A percentile compares a stretch with the other conserved stretches of the same genome.
Conservation (phyloP, 2,113 vertebrate genomes). For the Halichoerus grypus region DNA sequence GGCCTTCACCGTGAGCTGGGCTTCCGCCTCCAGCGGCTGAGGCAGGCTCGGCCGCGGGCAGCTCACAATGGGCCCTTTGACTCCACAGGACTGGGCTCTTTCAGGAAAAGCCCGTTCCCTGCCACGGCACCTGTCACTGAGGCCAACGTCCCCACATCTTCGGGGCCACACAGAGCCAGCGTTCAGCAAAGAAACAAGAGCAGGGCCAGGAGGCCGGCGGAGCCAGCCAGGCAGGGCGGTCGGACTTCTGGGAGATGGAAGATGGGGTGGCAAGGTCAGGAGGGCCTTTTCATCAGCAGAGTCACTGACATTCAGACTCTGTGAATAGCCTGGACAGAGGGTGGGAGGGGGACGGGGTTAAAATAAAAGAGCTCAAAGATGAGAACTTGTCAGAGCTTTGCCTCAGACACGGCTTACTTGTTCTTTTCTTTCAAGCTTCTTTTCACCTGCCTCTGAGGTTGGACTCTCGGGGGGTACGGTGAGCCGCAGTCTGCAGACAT, state of each 20-base stretch:
- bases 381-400: background rate
- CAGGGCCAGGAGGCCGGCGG: background rate
- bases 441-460: conserved; percentile 84
- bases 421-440: conserved; percentile 85
- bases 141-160: background rate
- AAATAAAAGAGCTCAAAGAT: background rate
- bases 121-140: conserved; percentile 46
- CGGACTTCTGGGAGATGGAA: background rate
- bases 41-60: background rate
- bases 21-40: background rate
- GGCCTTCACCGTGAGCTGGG: background rate
- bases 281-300: background rate
- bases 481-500: conserved; percentile 93
- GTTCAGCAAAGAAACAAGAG: conserved; percentile 18
- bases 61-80: conserved; percentile 72
- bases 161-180: background rate
- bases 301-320: background rate
- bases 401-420: conserved; percentile 86
- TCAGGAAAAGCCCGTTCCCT: conserved; percentile 21
- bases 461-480: conserved; percentile 90
- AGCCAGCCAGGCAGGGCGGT: background rate
- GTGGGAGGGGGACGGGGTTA: rapidly evolving
- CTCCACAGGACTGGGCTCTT: background rate
- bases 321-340: background rate
- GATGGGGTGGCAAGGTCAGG: background rate